Evolutionary conservation across 2,888 invertebrate species (phyloP).

Genomic region (Timandra comae): DNA sequence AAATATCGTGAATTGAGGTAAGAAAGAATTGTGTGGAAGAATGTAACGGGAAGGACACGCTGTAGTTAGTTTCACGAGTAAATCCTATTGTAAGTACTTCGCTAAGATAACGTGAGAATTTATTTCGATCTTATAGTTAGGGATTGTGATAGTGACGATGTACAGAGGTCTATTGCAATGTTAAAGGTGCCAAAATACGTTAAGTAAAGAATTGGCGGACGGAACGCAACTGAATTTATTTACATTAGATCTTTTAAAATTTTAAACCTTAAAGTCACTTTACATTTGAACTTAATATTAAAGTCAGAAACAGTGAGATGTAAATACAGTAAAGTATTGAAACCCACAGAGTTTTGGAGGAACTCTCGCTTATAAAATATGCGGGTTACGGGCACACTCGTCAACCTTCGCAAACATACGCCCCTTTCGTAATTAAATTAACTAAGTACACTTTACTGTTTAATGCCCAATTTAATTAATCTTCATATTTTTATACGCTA

Average conservation of each 20-base stretch:
- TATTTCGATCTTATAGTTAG: conserved; percentile 7
- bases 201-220: conserved; percentile 1
- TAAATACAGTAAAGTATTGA: neutral
- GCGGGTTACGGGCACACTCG: too few relatives aligned
- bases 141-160: conserved; percentile 16
- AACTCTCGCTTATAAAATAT: neutral
- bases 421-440: too few relatives aligned
- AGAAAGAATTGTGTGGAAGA: conserved; percentile 3
- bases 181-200: conserved; percentile 20
- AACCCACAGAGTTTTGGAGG: neutral
- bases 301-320: neutral
- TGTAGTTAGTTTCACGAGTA: neutral
- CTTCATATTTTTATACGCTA: too few relatives aligned
- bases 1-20: conserved; percentile 2
- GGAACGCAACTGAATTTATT: neutral
- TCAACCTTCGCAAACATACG: too few relatives aligned
- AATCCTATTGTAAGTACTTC: conserved; percentile 1
- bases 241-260: neutral
- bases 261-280: conserved; percentile 5
- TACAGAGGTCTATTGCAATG: conserved; percentile 8
- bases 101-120: conserved; percentile 9
- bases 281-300: conserved; percentile 2
- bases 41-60: conserved; percentile 4
- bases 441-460: conserved; percentile 1
- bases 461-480: too few relatives aligned